These are phyloP conservation scores for Sebastes steindachneri DNA, from an alignment of 2,797 vertebrate species.

Conservation along the genomic window DNA sequence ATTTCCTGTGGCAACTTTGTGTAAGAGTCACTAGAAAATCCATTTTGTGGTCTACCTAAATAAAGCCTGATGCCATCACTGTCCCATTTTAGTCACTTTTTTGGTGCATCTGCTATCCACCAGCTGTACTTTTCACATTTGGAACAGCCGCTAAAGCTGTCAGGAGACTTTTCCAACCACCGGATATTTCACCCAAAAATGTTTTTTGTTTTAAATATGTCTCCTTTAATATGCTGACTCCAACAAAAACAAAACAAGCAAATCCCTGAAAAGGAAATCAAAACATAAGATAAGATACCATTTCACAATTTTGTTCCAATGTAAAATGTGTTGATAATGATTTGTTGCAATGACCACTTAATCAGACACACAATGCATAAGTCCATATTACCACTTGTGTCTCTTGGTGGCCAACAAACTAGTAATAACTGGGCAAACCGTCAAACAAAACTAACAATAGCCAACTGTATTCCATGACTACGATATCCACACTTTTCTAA, in stretches of 20 bases:
- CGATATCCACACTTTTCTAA: constrained; percentile 1
- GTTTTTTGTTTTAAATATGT: background rate
- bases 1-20: constrained; percentile 41
- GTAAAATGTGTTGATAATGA: background rate
- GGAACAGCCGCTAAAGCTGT: background rate
- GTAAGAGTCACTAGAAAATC: constrained; percentile 36
- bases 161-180: background rate
- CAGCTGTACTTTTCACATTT: constrained; percentile 32
- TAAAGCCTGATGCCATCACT: constrained; percentile 52
- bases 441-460: constrained; percentile 32
- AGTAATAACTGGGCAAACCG: constrained; percentile 12
- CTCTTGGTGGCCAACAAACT: constrained; percentile 7
- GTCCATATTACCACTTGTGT: background rate
- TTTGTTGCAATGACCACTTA: constrained; percentile 3
- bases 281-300: background rate
- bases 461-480: constrained; percentile 6
- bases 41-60: constrained; percentile 53
- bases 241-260: background rate
- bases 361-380: background rate
- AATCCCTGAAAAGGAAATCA: background rate
- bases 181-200: background rate
- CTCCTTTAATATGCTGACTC: background rate
- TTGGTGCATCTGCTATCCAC: constrained; percentile 31
- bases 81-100: constrained; percentile 47
- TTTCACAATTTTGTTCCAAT: constrained; percentile 4